Conservation (phyloP, 92 coral and sea anemone genomes). For the Siderastrea siderea region DNA sequence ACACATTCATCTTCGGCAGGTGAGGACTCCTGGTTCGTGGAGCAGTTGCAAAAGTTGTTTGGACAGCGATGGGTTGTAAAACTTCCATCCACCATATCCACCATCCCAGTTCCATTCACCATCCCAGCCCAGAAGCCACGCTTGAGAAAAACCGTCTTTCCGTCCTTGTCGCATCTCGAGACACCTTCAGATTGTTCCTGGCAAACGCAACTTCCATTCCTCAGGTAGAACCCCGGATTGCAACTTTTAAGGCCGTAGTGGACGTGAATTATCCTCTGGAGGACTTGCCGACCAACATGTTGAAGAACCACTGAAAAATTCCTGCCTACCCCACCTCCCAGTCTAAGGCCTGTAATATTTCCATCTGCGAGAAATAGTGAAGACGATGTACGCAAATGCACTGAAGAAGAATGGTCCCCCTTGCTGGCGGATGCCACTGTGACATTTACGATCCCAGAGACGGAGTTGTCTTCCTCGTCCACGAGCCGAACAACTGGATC, state of each 20-base stretch:
- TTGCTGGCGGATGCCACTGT: not conserved
- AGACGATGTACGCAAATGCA: conserved; percentile 73
- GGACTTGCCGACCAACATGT: conserved; percentile 73
- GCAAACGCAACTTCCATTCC: conserved; percentile 75
- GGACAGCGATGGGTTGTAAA: conserved; percentile 86
- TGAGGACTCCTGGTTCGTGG: conserved; percentile 24
- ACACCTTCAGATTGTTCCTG: conserved; percentile 62
- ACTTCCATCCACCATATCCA: conserved; percentile 34
- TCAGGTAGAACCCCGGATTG: conserved; percentile 84
- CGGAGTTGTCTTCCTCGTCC: conserved; percentile 32
- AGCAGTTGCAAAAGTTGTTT: conserved; percentile 76
- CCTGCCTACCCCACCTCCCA: conserved; percentile 66
- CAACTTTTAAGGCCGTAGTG: conserved; percentile 64
- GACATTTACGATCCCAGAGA: conserved; percentile 23
- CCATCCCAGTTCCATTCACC: conserved; percentile 46
- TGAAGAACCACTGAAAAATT: conserved; percentile 71
- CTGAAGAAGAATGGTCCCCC: conserved; percentile 42
- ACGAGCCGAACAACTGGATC: conserved; percentile 15
- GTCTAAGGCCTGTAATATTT: conserved; percentile 47
- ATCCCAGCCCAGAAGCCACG: conserved; percentile 91
- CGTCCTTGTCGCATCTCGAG: conserved; percentile 81
- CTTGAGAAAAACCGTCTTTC: conserved; percentile 72
- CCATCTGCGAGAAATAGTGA: conserved; percentile 78
- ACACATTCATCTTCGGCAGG: conserved; percentile 64
- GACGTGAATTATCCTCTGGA: conserved; percentile 41